phyloP scores from a whole-genome alignment of 1,140 invertebrate genomes.

The Drosophila erecta region DNA sequence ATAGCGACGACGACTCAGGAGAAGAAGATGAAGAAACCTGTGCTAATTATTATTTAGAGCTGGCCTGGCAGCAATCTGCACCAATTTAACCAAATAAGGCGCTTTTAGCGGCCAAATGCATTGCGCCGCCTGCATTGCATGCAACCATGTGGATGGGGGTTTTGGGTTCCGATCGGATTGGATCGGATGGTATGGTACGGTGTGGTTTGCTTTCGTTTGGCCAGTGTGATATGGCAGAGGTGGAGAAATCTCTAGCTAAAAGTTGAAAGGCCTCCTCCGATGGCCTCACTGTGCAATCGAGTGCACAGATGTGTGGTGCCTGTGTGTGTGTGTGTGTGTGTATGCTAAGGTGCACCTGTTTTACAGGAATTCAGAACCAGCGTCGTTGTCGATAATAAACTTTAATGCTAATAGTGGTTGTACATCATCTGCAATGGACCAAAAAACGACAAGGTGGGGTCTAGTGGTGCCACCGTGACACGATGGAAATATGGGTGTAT shows the following conservation, averaged over 20 bases:
- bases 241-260: conserved; percentile 71
- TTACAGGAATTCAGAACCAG: conserved; percentile 80
- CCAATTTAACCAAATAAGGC: conserved; percentile 83
- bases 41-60: conserved; percentile 84
- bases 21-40: conserved; percentile 63
- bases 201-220: neutral
- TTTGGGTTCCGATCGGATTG: conserved; percentile 26
- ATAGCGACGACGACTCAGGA: conserved; percentile 15
- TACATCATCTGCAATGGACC: conserved; percentile 81
- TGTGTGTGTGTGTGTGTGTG: conserved; percentile 2
- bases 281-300: conserved; percentile 31
- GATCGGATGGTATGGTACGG: conserved; percentile 14
- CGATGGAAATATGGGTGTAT: neutral
- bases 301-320: neutral
- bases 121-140: conserved; percentile 52
- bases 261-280: conserved; percentile 73
- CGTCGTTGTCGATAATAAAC: conserved; percentile 82
- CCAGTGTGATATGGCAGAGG: conserved; percentile 12
- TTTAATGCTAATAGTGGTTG: conserved; percentile 83
- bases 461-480: conserved; percentile 14
- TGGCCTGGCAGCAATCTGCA: conserved; percentile 77
- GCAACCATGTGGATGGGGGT: conserved; percentile 49
- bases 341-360: conserved; percentile 67
- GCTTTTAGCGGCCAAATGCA: conserved; percentile 81
- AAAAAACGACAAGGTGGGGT: conserved; percentile 61